Conservation (phyloP, 2,113 vertebrate genomes). For the Glaucidium brasilianum region DNA sequence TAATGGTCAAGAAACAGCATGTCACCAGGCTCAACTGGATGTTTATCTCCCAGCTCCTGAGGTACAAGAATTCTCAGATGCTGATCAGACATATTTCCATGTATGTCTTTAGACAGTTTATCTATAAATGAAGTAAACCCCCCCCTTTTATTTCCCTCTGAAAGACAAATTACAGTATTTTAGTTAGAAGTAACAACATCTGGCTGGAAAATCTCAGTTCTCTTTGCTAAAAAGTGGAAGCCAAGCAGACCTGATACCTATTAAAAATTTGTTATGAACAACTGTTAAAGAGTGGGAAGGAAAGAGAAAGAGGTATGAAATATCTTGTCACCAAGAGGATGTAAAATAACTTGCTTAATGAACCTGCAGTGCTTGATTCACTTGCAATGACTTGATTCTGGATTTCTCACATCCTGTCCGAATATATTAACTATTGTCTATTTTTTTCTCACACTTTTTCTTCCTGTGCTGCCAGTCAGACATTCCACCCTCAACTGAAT, state of each 20-base stretch:
- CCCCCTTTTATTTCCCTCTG: neutral
- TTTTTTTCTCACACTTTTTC: neutral
- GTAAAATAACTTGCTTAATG: neutral
- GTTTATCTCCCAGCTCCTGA: neutral
- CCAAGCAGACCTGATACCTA: neutral
- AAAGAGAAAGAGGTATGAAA: neutral
- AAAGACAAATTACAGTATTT: neutral
- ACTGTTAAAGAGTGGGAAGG: neutral
- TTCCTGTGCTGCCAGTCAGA: neutral
- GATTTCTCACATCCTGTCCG: neutral
- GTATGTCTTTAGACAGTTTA: neutral
- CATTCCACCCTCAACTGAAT: neutral
- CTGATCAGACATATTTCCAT: neutral
- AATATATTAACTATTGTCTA: neutral
- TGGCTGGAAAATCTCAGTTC: neutral
- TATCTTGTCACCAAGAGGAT: neutral
- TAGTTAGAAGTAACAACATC: rapidly evolving
- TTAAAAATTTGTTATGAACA: neutral
- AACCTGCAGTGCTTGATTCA: neutral
- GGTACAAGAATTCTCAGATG: neutral
- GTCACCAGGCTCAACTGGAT: neutral
- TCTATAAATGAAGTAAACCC: neutral
- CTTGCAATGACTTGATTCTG: neutral
- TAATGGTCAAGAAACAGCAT: neutral
- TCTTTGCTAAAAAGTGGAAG: neutral